These are phyloP conservation scores for Tuta absoluta DNA, from an alignment of 2,888 invertebrate genomes.

Conservation along the genomic window DNA sequence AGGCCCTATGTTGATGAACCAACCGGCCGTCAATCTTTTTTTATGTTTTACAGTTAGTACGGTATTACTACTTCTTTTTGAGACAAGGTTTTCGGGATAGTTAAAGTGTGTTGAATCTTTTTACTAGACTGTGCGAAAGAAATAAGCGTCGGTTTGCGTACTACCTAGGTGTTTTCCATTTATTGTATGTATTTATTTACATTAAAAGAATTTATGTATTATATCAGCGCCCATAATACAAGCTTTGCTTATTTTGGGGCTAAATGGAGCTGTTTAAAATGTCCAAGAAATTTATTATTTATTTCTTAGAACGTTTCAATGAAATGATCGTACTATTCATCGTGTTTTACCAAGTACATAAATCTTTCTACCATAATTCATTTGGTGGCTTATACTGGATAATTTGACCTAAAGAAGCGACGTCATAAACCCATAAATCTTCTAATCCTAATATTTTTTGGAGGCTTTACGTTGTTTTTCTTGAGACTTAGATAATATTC, in stretches of 20 bases:
- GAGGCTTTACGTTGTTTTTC: neutral
- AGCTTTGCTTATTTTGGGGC: too few relatives aligned
- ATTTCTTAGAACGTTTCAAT: too few relatives aligned
- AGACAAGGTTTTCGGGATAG: slow-evolving; percentile 4
- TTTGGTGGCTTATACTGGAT: neutral
- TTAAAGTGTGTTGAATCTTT: neutral
- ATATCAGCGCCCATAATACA: too few relatives aligned
- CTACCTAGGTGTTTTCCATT: too few relatives aligned
- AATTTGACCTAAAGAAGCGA: neutral
- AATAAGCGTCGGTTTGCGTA: too few relatives aligned
- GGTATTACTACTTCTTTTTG: neutral
- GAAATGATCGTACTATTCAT: neutral
- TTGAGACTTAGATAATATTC: neutral
- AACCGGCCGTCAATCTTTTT: slow-evolving; percentile 11
- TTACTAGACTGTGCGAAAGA: too few relatives aligned
- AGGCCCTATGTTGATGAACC: neutral
- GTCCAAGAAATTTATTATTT: too few relatives aligned
- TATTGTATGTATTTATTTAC: too few relatives aligned
- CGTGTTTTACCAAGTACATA: neutral
- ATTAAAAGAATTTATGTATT: too few relatives aligned
- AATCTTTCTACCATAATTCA: neutral
- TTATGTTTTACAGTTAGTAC: slow-evolving; percentile 11
- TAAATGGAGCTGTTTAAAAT: too few relatives aligned
- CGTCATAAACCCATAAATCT: neutral
- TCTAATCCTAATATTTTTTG: neutral